A percentile compares a stretch with the other conserved stretches of the same genome.
These are phyloP conservation scores for Limnothrissa miodon DNA, from an alignment of 2,113 vertebrate species.

Conservation along the genomic window DNA sequence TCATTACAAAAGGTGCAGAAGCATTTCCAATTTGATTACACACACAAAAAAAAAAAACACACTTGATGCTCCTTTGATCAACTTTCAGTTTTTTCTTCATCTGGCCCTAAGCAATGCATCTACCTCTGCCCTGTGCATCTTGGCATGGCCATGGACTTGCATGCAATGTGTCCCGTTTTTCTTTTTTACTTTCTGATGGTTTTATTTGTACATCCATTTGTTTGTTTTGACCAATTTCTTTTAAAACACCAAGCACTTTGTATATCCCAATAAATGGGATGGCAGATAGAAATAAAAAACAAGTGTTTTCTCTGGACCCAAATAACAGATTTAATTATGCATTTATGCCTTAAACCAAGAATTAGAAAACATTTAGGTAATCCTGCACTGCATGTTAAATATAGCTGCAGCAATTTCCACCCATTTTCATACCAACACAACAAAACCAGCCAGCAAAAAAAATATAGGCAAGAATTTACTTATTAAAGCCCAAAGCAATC, in stretches of 20 bases:
- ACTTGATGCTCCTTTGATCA: not conserved
- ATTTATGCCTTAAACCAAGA: not conserved
- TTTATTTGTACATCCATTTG: conserved; percentile 11
- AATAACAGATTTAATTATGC: no score
- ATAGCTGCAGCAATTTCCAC: no score
- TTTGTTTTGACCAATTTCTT: conserved; percentile 37
- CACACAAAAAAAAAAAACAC: not conserved
- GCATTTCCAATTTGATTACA: not conserved
- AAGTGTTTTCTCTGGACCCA: no score
- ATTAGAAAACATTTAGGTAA: not conserved
- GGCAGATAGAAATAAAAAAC: not conserved
- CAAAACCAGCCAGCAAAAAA: not conserved
- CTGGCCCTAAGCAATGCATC: conserved; percentile 47
- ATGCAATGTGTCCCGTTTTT: conserved; percentile 51
- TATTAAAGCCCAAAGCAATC: conserved; percentile 7
- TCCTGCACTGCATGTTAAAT: not conserved
- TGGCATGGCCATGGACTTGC: conserved; percentile 46
- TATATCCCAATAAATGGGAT: conserved; percentile 22
- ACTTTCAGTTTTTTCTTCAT: not conserved
- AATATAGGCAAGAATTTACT: not conserved
- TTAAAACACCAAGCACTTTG: conserved; percentile 48
- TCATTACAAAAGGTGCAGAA: not conserved
- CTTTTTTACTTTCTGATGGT: not conserved
- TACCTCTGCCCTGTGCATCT: conserved; percentile 49
- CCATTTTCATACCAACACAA: not conserved